phyloP scores from a whole-genome alignment of 2,797 vertebrate genomes.

The Lateolabrax maculatus region DNA sequence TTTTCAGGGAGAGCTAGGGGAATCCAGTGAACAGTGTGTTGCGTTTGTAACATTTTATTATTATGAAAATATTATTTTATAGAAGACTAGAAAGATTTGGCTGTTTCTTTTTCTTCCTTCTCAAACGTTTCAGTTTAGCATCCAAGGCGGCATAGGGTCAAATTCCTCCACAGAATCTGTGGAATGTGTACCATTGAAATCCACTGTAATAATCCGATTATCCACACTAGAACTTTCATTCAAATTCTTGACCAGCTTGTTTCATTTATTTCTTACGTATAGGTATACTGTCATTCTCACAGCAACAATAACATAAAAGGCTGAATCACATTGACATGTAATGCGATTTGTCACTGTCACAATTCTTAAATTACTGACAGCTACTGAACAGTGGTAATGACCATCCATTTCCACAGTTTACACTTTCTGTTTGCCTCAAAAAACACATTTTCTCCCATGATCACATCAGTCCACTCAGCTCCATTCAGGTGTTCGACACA shows the following conservation, averaged over 20 bases:
- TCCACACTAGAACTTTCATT: constrained; percentile 40
- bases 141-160: constrained; percentile 8
- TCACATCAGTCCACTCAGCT: too few species aligned
- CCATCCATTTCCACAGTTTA: too few species aligned
- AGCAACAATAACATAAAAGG: constrained; percentile 5
- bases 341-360: too few species aligned
- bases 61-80: constrained; percentile 26
- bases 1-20: constrained; percentile 31
- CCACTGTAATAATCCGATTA: constrained; percentile 47
- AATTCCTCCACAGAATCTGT: constrained; percentile 33
- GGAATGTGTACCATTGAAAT: constrained; percentile 20
- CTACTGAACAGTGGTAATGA: too few species aligned
- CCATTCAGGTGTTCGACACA: too few species aligned
- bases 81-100: constrained; percentile 36
- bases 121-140: constrained; percentile 24
- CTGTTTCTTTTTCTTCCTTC: background rate
- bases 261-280: background rate
- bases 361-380: background rate
- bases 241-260: constrained; percentile 25
- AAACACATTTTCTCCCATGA: too few species aligned
- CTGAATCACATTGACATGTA: constrained; percentile 39
- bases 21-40: constrained; percentile 27
- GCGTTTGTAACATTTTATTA: constrained; percentile 28
- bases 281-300: constrained; percentile 24
- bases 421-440: too few species aligned